A percentile compares a stretch with the other conserved stretches of the same genome.
phyloP scores from a whole-genome alignment of 2,113 vertebrate genomes.

The Hemiprocne comata region DNA sequence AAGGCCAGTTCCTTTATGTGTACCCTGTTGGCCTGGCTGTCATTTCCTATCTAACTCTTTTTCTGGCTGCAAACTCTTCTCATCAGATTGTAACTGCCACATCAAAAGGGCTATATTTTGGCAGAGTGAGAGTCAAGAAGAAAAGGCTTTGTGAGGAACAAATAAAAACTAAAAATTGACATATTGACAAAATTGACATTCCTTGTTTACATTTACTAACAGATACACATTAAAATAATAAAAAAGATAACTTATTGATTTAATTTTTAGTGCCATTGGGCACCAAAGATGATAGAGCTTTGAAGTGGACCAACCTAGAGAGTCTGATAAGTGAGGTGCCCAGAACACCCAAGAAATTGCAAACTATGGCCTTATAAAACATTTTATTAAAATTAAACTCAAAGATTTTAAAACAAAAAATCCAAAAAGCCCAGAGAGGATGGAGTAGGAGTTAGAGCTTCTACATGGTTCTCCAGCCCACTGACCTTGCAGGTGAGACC shows the following conservation, averaged over 20 bases:
- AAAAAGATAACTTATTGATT: not conserved
- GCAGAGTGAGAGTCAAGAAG: not conserved
- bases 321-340: not conserved
- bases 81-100: not conserved
- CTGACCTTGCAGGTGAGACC: not conserved
- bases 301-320: not conserved
- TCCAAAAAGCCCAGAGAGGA: not conserved
- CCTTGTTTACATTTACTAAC: not conserved
- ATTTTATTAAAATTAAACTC: not conserved
- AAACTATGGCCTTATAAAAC: not conserved
- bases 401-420: not conserved
- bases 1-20: not conserved
- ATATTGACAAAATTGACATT: not conserved
- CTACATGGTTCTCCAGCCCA: not conserved
- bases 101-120: not conserved
- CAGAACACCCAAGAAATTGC: not conserved
- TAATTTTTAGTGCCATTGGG: not conserved
- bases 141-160: not conserved
- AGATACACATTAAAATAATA: not conserved
- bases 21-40: not conserved
- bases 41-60: not conserved
- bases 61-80: not conserved
- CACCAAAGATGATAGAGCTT: not conserved
- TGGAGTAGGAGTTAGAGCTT: not conserved
- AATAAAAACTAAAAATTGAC: not conserved